Evolutionary conservation across 1,140 invertebrate genomes (phyloP).

Genomic region (Gryllus bimaculatus): DNA sequence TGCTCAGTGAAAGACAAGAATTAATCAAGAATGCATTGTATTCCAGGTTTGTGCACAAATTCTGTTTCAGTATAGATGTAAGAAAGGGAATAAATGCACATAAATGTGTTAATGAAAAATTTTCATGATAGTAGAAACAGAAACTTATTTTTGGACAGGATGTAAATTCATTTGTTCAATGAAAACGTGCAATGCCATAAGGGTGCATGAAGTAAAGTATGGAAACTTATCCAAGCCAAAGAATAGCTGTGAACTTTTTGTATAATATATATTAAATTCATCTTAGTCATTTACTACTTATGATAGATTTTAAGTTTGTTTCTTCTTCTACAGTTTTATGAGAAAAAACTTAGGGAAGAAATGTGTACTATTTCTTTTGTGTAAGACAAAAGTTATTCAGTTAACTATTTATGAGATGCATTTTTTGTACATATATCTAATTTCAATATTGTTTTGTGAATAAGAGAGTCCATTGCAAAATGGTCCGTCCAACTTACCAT

Average conservation of each 20-base stretch:
- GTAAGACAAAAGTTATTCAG: neutral
- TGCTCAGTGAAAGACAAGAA: too few relatives aligned
- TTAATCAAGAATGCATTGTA: too few relatives aligned
- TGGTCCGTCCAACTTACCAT: neutral
- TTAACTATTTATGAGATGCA: neutral
- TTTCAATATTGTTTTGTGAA: neutral
- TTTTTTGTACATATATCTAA: too few relatives aligned
- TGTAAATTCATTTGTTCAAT: neutral
- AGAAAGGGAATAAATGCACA: neutral
- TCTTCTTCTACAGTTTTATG: neutral
- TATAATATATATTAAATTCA: neutral
- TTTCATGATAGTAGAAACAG: too few relatives aligned
- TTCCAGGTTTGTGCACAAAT: neutral
- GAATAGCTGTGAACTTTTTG: conserved; percentile 10
- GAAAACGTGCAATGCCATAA: neutral
- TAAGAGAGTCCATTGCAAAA: neutral
- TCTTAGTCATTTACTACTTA: neutral
- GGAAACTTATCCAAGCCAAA: conserved; percentile 13
- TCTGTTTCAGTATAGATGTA: neutral
- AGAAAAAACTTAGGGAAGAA: neutral
- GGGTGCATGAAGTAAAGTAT: neutral
- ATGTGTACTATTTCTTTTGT: too few relatives aligned
- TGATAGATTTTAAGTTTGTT: neutral
- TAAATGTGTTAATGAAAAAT: neutral
- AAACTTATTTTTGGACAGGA: neutral